A percentile compares a stretch with the other conserved stretches of the same genome.
phyloP scores from a whole-genome alignment of 2,113 vertebrate species.

The Odontesthes bonariensis region DNA sequence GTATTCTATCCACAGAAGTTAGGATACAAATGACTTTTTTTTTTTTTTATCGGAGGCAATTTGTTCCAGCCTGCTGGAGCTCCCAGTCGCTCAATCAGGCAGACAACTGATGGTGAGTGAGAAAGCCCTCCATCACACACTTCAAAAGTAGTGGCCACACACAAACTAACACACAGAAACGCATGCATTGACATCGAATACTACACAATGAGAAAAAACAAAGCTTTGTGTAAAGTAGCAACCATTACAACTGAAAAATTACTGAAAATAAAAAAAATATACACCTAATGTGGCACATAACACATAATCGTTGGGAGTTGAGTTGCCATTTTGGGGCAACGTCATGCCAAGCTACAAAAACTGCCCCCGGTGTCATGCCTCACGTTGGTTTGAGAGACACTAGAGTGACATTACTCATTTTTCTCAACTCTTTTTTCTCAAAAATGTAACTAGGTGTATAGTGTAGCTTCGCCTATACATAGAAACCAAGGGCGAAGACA shows the following conservation, averaged over 20 bases:
- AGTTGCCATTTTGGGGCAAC: too few species aligned
- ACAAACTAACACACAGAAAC: background rate
- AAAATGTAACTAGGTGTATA: background rate
- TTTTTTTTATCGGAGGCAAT: conserved; percentile 59
- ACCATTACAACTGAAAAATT: too few species aligned
- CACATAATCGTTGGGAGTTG: too few species aligned
- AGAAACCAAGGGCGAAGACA: background rate
- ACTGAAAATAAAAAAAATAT: too few species aligned
- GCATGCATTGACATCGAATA: background rate
- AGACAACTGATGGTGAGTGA: conserved; percentile 46
- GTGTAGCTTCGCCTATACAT: background rate
- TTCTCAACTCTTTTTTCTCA: background rate
- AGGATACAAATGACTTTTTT: conserved; percentile 62
- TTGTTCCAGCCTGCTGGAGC: conserved; percentile 47
- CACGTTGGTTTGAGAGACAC: background rate
- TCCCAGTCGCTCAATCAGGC: conserved; percentile 31
- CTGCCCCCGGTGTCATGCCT: background rate
- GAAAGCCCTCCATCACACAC: conserved; percentile 37
- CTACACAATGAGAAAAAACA: background rate
- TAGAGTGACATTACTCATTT: background rate
- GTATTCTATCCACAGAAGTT: conserved; percentile 24
- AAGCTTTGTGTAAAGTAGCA: background rate
- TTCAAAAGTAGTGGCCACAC: conserved; percentile 20
- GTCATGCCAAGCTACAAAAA: background rate
- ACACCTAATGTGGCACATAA: too few species aligned